Conservation (phyloP, 1,140 invertebrate species). For the Asobara japonica region DNA sequence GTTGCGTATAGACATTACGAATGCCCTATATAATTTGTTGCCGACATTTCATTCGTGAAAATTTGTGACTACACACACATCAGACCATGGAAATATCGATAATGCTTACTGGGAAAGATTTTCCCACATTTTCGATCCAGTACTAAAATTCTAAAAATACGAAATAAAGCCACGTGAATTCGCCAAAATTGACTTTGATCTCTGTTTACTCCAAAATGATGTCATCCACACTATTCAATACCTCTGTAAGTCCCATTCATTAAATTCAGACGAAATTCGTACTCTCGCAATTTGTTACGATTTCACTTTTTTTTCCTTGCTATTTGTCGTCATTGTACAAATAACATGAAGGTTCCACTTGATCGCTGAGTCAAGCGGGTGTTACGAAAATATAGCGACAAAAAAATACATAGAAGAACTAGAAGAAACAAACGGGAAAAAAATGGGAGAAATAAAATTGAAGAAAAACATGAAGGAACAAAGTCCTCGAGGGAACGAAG, state of each 20-base stretch:
- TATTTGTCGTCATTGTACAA: neutral
- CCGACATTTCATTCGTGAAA: too few species aligned
- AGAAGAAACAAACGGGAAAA: slow-evolving; percentile 16
- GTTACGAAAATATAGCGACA: neutral
- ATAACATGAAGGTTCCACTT: neutral
- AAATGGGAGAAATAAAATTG: slow-evolving; percentile 14
- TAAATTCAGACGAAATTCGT: neutral
- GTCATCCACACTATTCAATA: too few species aligned
- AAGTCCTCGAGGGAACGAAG: slow-evolving; percentile 40
- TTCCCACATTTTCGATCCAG: too few species aligned
- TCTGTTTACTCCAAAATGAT: too few species aligned
- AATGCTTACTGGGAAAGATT: too few species aligned
- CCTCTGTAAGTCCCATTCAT: neutral
- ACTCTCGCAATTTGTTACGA: neutral
- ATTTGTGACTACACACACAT: too few species aligned
- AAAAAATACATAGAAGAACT: neutral
- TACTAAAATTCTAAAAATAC: too few species aligned
- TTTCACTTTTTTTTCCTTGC: neutral
- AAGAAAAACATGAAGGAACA: slow-evolving; percentile 21
- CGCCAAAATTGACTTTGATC: too few species aligned
- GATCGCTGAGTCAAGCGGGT: slow-evolving; percentile 21
- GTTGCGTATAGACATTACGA: too few species aligned
- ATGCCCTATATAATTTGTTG: too few species aligned
- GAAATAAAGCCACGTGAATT: too few species aligned
- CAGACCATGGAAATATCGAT: too few species aligned